These are phyloP conservation scores for Nothoprocta perdicaria DNA, from an alignment of 2,113 vertebrate genomes.

Conservation along the genomic window DNA sequence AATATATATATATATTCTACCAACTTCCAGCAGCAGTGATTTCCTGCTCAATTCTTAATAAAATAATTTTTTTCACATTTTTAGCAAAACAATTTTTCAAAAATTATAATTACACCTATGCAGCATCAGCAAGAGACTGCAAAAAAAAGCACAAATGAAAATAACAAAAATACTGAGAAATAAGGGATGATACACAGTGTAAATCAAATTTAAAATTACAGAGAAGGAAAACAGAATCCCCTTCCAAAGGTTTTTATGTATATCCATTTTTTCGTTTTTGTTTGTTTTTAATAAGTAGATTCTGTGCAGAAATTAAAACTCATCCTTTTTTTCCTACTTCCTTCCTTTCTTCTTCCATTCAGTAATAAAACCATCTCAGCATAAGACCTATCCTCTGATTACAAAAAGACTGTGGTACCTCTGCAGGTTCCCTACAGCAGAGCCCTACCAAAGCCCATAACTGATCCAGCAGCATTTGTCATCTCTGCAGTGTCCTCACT, in stretches of 20 bases:
- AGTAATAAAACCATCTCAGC: slow-evolving; percentile 2
- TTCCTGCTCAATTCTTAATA: background rate
- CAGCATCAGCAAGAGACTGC: background rate
- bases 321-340: background rate
- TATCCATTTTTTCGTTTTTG: background rate
- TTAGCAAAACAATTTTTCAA: background rate
- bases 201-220: background rate
- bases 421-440: background rate
- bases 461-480: slow-evolving; percentile 14
- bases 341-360: background rate
- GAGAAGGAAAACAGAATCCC: background rate
- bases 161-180: background rate
- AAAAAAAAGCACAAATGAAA: background rate
- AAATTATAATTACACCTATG: background rate
- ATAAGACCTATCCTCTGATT: slow-evolving; percentile 13
- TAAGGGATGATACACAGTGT: background rate
- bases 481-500: slow-evolving; percentile 33
- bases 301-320: slow-evolving; percentile 7
- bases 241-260: background rate
- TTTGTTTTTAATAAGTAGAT: background rate
- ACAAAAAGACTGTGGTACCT: background rate
- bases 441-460: background rate
- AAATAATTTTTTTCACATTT: background rate
- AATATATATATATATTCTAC: background rate
- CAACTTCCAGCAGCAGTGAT: background rate